Percentiles rank a stretch among this genome's conserved stretches.
Evolutionary conservation across 2,888 invertebrate genomes (phyloP).

Genomic region (Onthophagus sagittarius): DNA sequence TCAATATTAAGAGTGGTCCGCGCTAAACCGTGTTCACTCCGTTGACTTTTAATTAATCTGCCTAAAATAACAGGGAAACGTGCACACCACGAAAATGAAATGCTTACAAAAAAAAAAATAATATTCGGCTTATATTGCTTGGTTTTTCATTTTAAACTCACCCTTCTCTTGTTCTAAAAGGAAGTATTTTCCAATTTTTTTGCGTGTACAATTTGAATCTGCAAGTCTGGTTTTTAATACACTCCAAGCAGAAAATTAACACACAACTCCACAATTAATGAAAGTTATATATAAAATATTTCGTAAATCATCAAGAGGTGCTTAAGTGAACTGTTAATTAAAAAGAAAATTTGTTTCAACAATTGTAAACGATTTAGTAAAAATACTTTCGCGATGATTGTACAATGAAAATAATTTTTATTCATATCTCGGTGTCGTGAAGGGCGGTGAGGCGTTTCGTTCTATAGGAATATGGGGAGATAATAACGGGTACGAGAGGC

Average conservation of each 20-base stretch:
- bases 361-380: too few relatives aligned
- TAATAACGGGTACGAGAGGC: background rate
- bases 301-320: too few relatives aligned
- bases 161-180: background rate
- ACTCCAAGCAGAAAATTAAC: background rate
- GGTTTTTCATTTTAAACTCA: background rate
- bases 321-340: too few relatives aligned
- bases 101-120: background rate
- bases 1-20: conserved; percentile 7
- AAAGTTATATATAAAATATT: background rate
- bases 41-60: conserved; percentile 4
- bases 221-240: background rate
- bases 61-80: background rate
- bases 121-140: background rate
- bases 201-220: background rate
- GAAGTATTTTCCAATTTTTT: background rate
- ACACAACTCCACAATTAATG: background rate
- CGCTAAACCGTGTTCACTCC: background rate
- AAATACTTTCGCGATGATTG: too few relatives aligned
- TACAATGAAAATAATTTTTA: background rate
- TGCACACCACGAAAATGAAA: background rate
- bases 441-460: background rate
- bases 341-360: too few relatives aligned
- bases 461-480: background rate
- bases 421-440: background rate